Evolutionary conservation across 2,113 vertebrate genomes (phyloP).

Genomic region (Boleophthalmus pectinirostris): DNA sequence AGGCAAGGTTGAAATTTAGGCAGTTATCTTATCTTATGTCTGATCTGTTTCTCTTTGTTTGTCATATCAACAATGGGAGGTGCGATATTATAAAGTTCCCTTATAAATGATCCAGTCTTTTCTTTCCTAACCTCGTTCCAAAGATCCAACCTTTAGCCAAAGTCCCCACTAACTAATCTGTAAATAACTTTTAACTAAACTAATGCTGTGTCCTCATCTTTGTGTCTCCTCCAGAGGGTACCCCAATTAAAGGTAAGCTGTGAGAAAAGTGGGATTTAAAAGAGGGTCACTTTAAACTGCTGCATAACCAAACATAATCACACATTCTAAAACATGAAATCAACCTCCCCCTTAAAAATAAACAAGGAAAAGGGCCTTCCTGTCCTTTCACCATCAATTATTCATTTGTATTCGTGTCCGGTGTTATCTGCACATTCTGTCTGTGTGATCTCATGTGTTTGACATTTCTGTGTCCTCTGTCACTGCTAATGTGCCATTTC

Average conservation of each 20-base stretch:
- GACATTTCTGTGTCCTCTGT: constrained; percentile 28
- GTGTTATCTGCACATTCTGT: constrained; percentile 27
- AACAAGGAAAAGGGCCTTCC: constrained; percentile 14
- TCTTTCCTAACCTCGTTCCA: constrained; percentile 51
- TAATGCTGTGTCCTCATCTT: constrained; percentile 78
- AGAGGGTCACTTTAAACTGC: constrained; percentile 25
- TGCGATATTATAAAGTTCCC: background rate
- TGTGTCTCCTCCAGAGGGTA: constrained; percentile 91
- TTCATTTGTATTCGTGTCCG: constrained; percentile 55
- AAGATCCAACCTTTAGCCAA: constrained; percentile 52
- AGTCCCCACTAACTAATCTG: constrained; percentile 57
- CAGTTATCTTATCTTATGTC: background rate
- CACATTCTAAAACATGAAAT: constrained; percentile 16
- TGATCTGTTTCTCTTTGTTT: constrained; percentile 28
- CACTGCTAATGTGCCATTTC: constrained; percentile 31
- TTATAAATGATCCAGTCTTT: constrained; percentile 6
- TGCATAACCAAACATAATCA: constrained; percentile 57
- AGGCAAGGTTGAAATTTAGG: background rate
- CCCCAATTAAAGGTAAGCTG: constrained; percentile 98
- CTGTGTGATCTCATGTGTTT: constrained; percentile 44
- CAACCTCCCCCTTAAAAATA: constrained; percentile 9
- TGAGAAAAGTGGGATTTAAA: constrained; percentile 30
- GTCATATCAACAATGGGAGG: constrained; percentile 70
- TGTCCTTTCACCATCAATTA: constrained; percentile 30
- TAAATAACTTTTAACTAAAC: constrained; percentile 72